These are phyloP conservation scores for Idaea dimidiata DNA, from an alignment of 2,888 invertebrate genomes.

Conservation along the genomic window DNA sequence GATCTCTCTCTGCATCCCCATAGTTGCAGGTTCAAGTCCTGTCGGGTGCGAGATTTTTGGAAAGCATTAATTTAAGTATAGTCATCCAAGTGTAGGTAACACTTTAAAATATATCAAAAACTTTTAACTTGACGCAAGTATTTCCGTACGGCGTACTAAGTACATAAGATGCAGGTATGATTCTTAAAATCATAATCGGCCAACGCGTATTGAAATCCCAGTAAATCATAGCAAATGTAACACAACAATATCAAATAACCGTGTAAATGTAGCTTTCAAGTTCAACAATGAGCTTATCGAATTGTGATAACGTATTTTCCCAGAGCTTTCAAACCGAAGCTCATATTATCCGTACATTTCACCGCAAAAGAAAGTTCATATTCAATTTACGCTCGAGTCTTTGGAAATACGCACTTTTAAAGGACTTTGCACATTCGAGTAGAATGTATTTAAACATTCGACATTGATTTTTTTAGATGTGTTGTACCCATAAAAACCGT, in stretches of 20 bases:
- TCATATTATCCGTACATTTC: slow-evolving; percentile 43
- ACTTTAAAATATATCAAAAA: too few species aligned
- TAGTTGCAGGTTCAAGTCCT: too few species aligned
- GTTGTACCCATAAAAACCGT: too few species aligned
- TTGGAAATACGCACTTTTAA: slow-evolving; percentile 48
- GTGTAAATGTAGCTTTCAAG: slow-evolving; percentile 17
- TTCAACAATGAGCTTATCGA: slow-evolving; percentile 33
- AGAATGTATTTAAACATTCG: neutral
- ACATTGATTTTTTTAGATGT: too few species aligned
- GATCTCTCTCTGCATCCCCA: too few species aligned
- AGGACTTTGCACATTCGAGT: slow-evolving; percentile 17
- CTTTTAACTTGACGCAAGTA: too few species aligned
- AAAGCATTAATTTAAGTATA: too few species aligned
- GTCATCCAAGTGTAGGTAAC: too few species aligned
- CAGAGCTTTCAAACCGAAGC: slow-evolving; percentile 41
- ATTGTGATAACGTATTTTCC: slow-evolving; percentile 36
- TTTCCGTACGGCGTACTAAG: too few species aligned
- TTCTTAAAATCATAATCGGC: too few species aligned
- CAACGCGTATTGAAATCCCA: neutral
- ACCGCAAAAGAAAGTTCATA: slow-evolving; percentile 59
- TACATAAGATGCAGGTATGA: too few species aligned
- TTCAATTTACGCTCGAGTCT: slow-evolving; percentile 53
- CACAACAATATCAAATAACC: slow-evolving; percentile 15
- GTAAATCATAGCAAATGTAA: neutral
- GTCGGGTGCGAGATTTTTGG: too few species aligned